Evolutionary conservation across 2,888 invertebrate species (phyloP).

Genomic region (Argynnis bischoffii): DNA sequence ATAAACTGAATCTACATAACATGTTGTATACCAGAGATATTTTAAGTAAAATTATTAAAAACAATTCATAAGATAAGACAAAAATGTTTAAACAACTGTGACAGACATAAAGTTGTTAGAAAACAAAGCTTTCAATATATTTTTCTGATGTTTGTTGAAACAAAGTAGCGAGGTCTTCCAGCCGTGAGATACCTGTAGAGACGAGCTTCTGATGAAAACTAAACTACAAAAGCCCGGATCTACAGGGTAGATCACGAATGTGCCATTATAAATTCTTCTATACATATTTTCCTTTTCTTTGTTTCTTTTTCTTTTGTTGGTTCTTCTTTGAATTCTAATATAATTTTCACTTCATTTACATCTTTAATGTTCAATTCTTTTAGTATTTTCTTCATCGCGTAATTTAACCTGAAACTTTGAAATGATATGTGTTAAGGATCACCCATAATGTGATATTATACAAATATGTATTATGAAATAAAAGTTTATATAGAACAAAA

Average conservation of each 20-base stretch:
- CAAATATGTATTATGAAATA: background rate
- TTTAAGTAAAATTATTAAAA: no score
- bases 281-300: conserved; percentile 30
- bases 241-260: conserved; percentile 99
- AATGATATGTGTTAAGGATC: conserved; percentile 3
- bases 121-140: conserved; percentile 12
- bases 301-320: conserved; percentile 17
- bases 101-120: background rate
- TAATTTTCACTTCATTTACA: background rate
- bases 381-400: background rate
- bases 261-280: conserved; percentile 78
- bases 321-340: background rate
- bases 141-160: conserved; percentile 34
- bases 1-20: no score
- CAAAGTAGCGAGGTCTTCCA: conserved; percentile 90
- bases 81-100: no score
- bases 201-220: conserved; percentile 98
- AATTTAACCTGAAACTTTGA: conserved; percentile 28
- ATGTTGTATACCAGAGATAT: no score
- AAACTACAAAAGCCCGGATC: conserved; percentile 99
- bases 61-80: no score
- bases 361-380: background rate
- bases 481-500: no score
- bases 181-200: conserved; percentile 99
- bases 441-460: background rate